phyloP scores from a whole-genome alignment of 2,888 invertebrate species.

The Camponotus fellah region DNA sequence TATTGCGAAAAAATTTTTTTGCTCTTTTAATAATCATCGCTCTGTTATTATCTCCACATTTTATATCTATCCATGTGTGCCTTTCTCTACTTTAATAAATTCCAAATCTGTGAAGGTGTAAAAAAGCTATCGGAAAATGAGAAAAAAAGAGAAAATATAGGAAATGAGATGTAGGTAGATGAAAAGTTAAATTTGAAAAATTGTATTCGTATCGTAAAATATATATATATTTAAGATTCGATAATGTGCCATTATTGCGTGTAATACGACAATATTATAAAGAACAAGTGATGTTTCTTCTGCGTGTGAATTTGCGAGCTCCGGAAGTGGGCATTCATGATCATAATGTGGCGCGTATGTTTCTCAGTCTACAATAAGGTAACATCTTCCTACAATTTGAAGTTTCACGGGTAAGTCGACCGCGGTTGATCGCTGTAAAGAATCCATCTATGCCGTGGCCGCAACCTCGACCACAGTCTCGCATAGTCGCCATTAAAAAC shows the following conservation, averaged over 20 bases:
- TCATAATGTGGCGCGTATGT: conserved; percentile 76
- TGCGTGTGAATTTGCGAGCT: conserved; percentile 70
- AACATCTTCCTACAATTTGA: conserved; percentile 79
- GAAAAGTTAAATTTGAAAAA: conserved; percentile 64
- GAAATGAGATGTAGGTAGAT: conserved; percentile 27
- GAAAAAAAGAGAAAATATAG: conserved; percentile 25
- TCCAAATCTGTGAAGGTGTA: background rate
- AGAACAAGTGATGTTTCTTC: conserved; percentile 80
- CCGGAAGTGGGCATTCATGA: conserved; percentile 78
- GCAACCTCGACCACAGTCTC: conserved; percentile 47
- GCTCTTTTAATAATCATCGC: conserved; percentile 12
- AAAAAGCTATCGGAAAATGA: conserved; percentile 10
- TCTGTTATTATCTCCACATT: conserved; percentile 39
- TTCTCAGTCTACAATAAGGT: conserved; percentile 74
- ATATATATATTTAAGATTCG: conserved; percentile 71
- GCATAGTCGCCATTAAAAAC: conserved; percentile 65
- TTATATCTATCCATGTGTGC: background rate
- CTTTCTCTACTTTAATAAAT: conserved; percentile 33
- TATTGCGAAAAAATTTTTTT: conserved; percentile 24
- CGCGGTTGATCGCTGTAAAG: conserved; percentile 58
- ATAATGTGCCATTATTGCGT: conserved; percentile 79
- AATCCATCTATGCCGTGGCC: conserved; percentile 57
- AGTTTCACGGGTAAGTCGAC: conserved; percentile 72
- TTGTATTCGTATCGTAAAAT: conserved; percentile 60
- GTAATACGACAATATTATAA: conserved; percentile 81